Evolutionary conservation across 1,140 invertebrate genomes (phyloP).

Genomic region (Lutraria rhynchaena): DNA sequence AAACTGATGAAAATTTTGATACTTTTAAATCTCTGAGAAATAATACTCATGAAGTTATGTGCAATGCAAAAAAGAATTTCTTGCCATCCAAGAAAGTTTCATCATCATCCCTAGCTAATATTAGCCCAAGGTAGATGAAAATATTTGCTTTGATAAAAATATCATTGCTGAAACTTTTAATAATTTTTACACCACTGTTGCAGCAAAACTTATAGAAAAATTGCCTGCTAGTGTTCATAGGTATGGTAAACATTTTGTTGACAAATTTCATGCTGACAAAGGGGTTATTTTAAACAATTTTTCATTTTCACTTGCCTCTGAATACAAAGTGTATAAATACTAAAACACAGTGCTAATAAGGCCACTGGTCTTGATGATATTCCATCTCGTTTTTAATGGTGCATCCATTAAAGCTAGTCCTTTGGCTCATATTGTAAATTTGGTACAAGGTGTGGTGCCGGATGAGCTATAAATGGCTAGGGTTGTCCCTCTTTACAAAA

Average conservation of each 20-base stretch:
- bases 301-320: slow-evolving; percentile 5
- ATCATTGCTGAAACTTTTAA: slow-evolving; percentile 37
- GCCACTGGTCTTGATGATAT: slow-evolving; percentile 32
- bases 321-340: slow-evolving; percentile 26
- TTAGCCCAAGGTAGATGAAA: slow-evolving; percentile 21
- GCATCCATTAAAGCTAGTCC: slow-evolving; percentile 12
- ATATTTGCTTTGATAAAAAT: slow-evolving; percentile 25
- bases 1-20: no score
- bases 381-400: slow-evolving; percentile 22
- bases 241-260: slow-evolving; percentile 37
- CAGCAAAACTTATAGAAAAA: slow-evolving; percentile 37
- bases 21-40: no score
- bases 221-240: slow-evolving; percentile 14
- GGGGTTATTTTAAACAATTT: no score
- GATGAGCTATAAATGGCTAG: background rate
- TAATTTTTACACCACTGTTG: slow-evolving; percentile 34
- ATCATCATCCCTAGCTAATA: slow-evolving; percentile 15
- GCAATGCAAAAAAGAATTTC: no score
- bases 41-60: no score
- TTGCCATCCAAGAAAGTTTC: no score
- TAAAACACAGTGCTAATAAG: background rate
- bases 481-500: background rate
- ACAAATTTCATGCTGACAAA: background rate
- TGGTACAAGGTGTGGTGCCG: background rate
- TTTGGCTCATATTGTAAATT: background rate